Evolutionary conservation across 2,797 vertebrate species (phyloP).

Genomic region (Ctenopoma kingsleyae): DNA sequence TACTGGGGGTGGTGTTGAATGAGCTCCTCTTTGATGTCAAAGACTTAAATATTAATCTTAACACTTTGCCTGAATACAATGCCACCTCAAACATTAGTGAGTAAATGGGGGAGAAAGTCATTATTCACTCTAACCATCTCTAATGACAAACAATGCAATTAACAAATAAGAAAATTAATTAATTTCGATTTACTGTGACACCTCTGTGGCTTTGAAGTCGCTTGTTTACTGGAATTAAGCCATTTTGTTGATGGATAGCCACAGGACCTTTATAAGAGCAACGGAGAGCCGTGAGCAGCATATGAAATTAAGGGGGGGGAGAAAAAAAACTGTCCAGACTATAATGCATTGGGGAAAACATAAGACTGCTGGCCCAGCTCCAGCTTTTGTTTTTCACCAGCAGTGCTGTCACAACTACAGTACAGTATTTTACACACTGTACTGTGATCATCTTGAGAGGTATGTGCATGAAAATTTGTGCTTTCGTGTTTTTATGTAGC

Average conservation of each 20-base stretch:
- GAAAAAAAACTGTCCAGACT: slow-evolving; percentile 1
- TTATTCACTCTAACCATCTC: slow-evolving; percentile 61
- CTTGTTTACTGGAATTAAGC: slow-evolving; percentile 64
- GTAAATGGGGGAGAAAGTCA: slow-evolving; percentile 20
- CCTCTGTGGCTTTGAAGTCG: slow-evolving; percentile 54
- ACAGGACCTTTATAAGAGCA: slow-evolving; percentile 44
- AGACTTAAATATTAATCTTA: slow-evolving; percentile 35
- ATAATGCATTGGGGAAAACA: slow-evolving; percentile 15
- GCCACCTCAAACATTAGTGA: slow-evolving; percentile 24
- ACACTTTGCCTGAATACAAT: slow-evolving; percentile 35
- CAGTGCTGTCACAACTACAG: slow-evolving; percentile 36
- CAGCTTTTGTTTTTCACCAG: slow-evolving; percentile 32
- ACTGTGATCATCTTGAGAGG: slow-evolving; percentile 27
- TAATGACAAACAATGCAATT: slow-evolving; percentile 70
- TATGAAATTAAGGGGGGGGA: slow-evolving; percentile 16
- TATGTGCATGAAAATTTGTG: not conserved
- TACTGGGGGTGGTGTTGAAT: slow-evolving; percentile 7
- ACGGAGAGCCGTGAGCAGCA: slow-evolving; percentile 14
- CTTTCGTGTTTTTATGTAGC: slow-evolving; percentile 11
- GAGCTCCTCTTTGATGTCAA: slow-evolving; percentile 31
- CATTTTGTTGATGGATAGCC: slow-evolving; percentile 48
- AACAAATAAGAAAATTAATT: slow-evolving; percentile 72
- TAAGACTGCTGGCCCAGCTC: slow-evolving; percentile 15
- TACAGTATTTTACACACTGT: slow-evolving; percentile 18
- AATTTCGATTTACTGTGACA: slow-evolving; percentile 59